Percentiles rank a stretch among this genome's conserved stretches.
Conservation (phyloP, 2,888 invertebrate species). For the Lochmaea capreae region DNA sequence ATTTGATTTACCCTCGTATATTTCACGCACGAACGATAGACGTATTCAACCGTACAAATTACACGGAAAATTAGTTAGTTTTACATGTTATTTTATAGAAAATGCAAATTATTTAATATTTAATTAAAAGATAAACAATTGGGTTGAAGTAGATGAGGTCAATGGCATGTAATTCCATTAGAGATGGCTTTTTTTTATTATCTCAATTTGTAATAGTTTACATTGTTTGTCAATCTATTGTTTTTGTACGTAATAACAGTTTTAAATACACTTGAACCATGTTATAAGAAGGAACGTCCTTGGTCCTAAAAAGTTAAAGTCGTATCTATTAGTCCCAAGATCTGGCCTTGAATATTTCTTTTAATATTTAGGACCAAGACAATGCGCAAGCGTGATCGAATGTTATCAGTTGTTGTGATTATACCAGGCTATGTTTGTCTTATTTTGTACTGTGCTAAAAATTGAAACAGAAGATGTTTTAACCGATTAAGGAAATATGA, state of each 20-base stretch:
- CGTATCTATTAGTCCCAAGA: too few relatives aligned
- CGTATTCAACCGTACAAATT: constrained; percentile 10
- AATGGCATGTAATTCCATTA: constrained; percentile 7
- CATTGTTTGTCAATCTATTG: neutral
- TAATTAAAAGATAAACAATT: constrained; percentile 13
- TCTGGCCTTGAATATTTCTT: too few relatives aligned
- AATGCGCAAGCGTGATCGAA: too few relatives aligned
- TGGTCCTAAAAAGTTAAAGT: too few relatives aligned
- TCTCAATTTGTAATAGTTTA: neutral
- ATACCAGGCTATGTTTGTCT: too few relatives aligned
- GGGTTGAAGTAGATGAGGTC: constrained; percentile 1
- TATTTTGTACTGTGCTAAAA: too few relatives aligned
- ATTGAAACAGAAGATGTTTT: too few relatives aligned
- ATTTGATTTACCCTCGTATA: neutral
- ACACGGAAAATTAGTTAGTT: constrained; percentile 10
- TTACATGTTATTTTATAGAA: neutral
- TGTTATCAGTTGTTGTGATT: too few relatives aligned
- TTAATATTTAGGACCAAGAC: too few relatives aligned
- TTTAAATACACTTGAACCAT: neutral
- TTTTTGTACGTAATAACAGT: neutral
- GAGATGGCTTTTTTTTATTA: neutral
- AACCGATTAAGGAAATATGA: too few relatives aligned
- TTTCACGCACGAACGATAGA: constrained; percentile 11
- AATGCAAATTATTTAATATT: neutral
- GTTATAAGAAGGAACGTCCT: neutral